Conservation (phyloP, 2,797 vertebrate species). For the Rhinichthys osculus region DNA sequence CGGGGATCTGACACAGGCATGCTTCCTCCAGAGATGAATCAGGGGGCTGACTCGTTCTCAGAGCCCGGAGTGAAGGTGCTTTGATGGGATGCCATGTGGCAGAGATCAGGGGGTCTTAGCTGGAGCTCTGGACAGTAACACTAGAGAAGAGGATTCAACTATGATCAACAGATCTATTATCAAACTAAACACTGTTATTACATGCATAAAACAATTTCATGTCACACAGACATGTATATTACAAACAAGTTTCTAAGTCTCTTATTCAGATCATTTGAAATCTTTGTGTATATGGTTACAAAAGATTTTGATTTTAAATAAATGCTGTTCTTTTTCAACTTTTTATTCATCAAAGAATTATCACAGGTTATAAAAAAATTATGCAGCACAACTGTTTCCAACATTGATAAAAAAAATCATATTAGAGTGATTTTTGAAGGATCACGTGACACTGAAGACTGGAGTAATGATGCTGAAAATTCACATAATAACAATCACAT, state of each 20-base stretch:
- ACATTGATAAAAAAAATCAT: too few relatives aligned
- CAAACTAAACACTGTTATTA: neutral
- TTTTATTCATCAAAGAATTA: too few relatives aligned
- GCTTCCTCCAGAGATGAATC: constrained; percentile 69
- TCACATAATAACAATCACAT: too few relatives aligned
- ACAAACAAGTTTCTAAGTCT: constrained; percentile 12
- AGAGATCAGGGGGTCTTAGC: constrained; percentile 81
- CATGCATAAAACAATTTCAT: neutral
- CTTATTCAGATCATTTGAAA: neutral
- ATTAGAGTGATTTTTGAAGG: too few relatives aligned
- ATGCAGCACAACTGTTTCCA: too few relatives aligned
- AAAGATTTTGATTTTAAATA: too few relatives aligned
- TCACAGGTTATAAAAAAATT: too few relatives aligned
- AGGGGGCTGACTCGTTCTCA: constrained; percentile 69
- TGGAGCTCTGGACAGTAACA: constrained; percentile 79
- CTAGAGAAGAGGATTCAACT: constrained; percentile 78
- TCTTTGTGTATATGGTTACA: neutral
- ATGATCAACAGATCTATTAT: constrained; percentile 73
- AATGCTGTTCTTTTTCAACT: too few relatives aligned
- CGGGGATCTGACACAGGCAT: constrained; percentile 72
- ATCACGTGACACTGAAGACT: too few relatives aligned
- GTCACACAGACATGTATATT: neutral
- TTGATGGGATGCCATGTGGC: constrained; percentile 83
- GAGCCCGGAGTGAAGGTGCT: constrained; percentile 74
- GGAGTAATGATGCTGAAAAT: too few relatives aligned